Evolutionary conservation across 2,797 vertebrate species (phyloP), one percentile per base, ranked within the genome.

Genomic region (Atherinosoma microstoma): DNA sequence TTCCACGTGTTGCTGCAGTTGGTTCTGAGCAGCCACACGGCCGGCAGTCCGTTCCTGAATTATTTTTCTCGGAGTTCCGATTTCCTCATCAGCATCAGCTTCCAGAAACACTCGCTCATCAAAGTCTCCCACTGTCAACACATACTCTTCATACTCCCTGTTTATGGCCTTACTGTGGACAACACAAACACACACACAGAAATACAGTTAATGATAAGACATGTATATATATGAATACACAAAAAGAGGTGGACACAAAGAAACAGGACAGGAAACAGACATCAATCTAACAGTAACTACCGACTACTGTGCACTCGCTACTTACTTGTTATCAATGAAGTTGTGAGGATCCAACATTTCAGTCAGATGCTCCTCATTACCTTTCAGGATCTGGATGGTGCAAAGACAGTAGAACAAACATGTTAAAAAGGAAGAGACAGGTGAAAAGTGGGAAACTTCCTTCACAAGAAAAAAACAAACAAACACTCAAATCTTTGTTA

Each of bases 61-160:
- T 5, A 92, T 82, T 73, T 98, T 99, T 54, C 89, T 95, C 8
- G 97, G 97, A 0, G 97, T 99, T 64, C 98, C 98, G 3, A 99
- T 99, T 88, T 99, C 98, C 76, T 99, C 97, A 34, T 99, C 97
- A 0, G 98, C 98, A 58, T 98, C 97, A 10, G 96, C 96, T 65
- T 95, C 98, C 62, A 99, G 92, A 93, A 99, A 99, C 75, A 99
- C 95, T 2, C 98, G 94, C 88, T 99, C 98, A 0, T 99, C 98
- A n/a, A 99, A 99, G 78, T 99, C 98, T 34, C 98, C 98, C 79
- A 97, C 95, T 0, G 97, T 98, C 88, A 99, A 84, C 76, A 99
- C 98, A 0, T 97, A 99, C 76, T 99, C 97, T 85, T 99, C 98
- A 27, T 99, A 99, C 86, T 98, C 97, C 40, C 95, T 95, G 87